Evolutionary conservation across 2,113 vertebrate species (phyloP).

Genomic region (zebrafish (Danio rerio)): GRCz12tu NC_133182.1:22559001-22559500

Average conservation of each 20-base stretch:
- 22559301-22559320: slow-evolving; percentile 19
- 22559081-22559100: slow-evolving; percentile 38
- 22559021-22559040: slow-evolving; percentile 40
- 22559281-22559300: slow-evolving; percentile 52
- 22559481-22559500: too few species aligned
- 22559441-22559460: too few species aligned
- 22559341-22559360: slow-evolving; percentile 21
- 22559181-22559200: background rate
- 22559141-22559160: slow-evolving; percentile 46
- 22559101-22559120: slow-evolving; percentile 42
- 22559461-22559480: too few species aligned
- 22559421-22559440: background rate
- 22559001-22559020: slow-evolving; percentile 11
- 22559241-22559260: slow-evolving; percentile 59
- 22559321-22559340: slow-evolving; percentile 16
- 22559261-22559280: slow-evolving; percentile 9
- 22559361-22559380: background rate
- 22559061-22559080: slow-evolving; percentile 22
- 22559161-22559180: slow-evolving; percentile 65
- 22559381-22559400: background rate
- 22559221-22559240: slow-evolving; percentile 54
- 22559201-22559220: slow-evolving; percentile 8
- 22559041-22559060: slow-evolving; percentile 32
- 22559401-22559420: background rate
- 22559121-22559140: background rate